Percentiles rank a stretch among this genome's conserved stretches.
These are phyloP conservation scores for Hydrolagus affinis DNA, from an alignment of 2,113 vertebrate genomes.

Conservation along the genomic window DNA sequence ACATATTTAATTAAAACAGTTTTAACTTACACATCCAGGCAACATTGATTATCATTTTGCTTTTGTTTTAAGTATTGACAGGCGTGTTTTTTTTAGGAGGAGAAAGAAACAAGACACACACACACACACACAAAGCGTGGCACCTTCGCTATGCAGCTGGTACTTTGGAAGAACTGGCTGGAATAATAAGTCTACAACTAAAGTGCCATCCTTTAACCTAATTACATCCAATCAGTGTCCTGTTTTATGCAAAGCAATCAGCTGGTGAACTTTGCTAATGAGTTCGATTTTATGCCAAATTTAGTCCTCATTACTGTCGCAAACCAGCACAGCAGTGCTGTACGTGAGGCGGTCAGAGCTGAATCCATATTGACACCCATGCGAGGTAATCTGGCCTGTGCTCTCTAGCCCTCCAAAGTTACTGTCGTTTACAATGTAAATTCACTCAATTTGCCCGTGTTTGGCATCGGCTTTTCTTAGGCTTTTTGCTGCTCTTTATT, in stretches of 20 bases:
- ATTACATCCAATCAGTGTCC: slow-evolving; percentile 82
- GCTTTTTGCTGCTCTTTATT: not conserved
- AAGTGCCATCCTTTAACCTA: slow-evolving; percentile 79
- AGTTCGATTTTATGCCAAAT: slow-evolving; percentile 99
- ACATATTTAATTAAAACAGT: slow-evolving; percentile 63
- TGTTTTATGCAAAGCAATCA: slow-evolving; percentile 92
- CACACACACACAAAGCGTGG: not conserved
- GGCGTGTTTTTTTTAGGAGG: not conserved
- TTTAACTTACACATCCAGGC: slow-evolving; percentile 44
- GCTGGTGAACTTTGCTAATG: slow-evolving; percentile 90
- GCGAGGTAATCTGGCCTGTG: not conserved
- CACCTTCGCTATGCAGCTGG: slow-evolving; percentile 11
- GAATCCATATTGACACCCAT: slow-evolving; percentile 8
- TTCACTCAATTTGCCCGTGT: slow-evolving; percentile 16
- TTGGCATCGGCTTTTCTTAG: slow-evolving; percentile 1
- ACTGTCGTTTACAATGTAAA: slow-evolving; percentile 9
- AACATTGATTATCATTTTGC: not conserved
- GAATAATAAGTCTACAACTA: slow-evolving; percentile 52
- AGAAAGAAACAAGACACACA: not conserved
- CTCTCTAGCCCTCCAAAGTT: not conserved
- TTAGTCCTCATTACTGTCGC: slow-evolving; percentile 82
- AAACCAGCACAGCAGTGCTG: slow-evolving; percentile 63
- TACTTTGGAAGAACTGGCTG: slow-evolving; percentile 11
- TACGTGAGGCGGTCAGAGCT: slow-evolving; percentile 33
- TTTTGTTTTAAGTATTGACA: not conserved